A percentile compares a stretch with the other conserved stretches of the same genome.
These are phyloP conservation scores for Zoroaster sp. DNA, from an alignment of 53 echinoderm and acorn worm genomes.

Conservation along the genomic window DNA sequence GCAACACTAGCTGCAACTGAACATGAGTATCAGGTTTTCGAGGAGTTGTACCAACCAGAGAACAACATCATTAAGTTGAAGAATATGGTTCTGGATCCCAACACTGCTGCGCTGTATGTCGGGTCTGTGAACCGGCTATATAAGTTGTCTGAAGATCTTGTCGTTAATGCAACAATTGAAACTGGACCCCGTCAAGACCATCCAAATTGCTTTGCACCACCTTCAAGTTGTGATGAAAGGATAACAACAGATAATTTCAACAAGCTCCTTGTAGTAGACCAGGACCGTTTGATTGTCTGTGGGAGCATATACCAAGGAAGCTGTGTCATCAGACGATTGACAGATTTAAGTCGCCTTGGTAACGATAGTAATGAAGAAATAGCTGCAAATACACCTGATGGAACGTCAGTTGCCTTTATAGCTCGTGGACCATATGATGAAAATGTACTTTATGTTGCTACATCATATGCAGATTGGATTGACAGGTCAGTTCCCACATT, in stretches of 20 bases:
- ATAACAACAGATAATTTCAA: slow-evolving; percentile 70
- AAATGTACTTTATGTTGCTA: slow-evolving; percentile 77
- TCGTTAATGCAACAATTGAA: background rate
- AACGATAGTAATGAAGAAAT: slow-evolving; percentile 69
- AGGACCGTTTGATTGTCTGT: slow-evolving; percentile 62
- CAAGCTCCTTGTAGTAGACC: slow-evolving; percentile 77
- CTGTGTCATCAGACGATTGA: slow-evolving; percentile 40
- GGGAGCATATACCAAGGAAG: slow-evolving; percentile 73
- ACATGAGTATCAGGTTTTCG: slow-evolving; percentile 18
- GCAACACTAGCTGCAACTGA: background rate
- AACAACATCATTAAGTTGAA: slow-evolving; percentile 46
- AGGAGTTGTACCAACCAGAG: slow-evolving; percentile 16
- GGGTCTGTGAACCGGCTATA: slow-evolving; percentile 82
- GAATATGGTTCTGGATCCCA: slow-evolving; percentile 66
- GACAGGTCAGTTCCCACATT: slow-evolving; percentile 74
- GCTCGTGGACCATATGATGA: slow-evolving; percentile 49
- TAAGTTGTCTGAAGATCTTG: slow-evolving; percentile 67
- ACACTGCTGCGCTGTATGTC: slow-evolving; percentile 64
- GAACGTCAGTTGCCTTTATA: slow-evolving; percentile 78
- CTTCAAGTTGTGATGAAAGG: slow-evolving; percentile 37
- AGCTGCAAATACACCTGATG: slow-evolving; percentile 70
- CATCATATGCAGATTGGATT: slow-evolving; percentile 68
- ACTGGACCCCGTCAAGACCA: slow-evolving; percentile 77
- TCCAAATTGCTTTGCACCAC: slow-evolving; percentile 72
- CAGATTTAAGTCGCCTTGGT: slow-evolving; percentile 10